These are phyloP conservation scores for Drosophila seclusa DNA, from an alignment of 2,888 invertebrate species.

Conservation along the genomic window DNA sequence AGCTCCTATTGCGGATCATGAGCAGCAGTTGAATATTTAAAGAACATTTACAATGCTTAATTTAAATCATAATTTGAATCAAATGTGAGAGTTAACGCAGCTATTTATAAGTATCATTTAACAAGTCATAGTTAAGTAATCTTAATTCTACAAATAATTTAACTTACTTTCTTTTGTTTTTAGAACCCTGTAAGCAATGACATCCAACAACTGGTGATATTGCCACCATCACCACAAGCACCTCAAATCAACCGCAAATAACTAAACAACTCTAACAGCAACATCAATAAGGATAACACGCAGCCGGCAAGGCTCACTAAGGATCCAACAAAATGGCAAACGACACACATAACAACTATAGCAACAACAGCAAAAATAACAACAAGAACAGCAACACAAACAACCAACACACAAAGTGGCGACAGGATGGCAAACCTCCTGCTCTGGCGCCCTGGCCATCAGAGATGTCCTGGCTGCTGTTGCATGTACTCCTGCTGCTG, in stretches of 20 bases:
- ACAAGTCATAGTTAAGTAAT: neutral
- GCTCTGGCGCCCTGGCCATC: constrained; percentile 6
- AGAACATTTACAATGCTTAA: constrained; percentile 11
- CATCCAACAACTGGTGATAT: constrained; percentile 46
- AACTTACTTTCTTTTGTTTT: neutral
- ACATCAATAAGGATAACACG: constrained; percentile 6
- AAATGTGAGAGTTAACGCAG: neutral
- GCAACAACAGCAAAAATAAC: constrained; percentile 1
- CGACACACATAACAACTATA: constrained; percentile 13
- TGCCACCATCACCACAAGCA: constrained; percentile 19
- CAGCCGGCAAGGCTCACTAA: constrained; percentile 17
- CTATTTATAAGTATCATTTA: neutral
- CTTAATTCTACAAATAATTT: neutral
- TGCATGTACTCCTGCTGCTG: constrained; percentile 56
- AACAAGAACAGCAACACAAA: constrained; percentile 19
- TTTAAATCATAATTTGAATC: neutral
- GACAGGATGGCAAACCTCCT: constrained; percentile 38
- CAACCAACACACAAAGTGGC: constrained; percentile 55
- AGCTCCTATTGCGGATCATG: constrained; percentile 28
- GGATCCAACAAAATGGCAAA: constrained; percentile 44
- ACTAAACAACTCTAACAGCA: constrained; percentile 24
- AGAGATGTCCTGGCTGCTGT: constrained; percentile 24
- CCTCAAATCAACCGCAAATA: constrained; percentile 23
- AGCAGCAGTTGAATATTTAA: constrained; percentile 21
- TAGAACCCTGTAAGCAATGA: constrained; percentile 41